A percentile compares a stretch with the other conserved stretches of the same genome.
These are phyloP conservation scores for Eristalis arbustorum DNA, from an alignment of 2,888 invertebrate species.

Conservation along the genomic window DNA sequence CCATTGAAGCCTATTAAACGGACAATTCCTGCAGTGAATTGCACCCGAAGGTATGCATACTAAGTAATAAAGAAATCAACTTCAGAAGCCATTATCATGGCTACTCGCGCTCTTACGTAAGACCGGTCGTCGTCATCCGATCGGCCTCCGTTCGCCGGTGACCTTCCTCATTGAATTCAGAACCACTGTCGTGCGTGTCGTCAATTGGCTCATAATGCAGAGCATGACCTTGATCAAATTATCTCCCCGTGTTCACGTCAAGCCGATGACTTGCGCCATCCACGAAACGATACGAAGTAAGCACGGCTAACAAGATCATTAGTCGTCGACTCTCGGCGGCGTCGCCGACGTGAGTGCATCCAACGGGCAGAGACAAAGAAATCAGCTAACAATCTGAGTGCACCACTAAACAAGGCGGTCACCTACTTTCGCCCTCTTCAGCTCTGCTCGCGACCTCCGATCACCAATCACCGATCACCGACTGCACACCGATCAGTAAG, in stretches of 20 bases:
- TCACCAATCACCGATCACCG: neutral
- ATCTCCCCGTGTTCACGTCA: constrained; percentile 33
- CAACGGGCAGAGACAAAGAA: constrained; percentile 24
- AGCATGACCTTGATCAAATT: constrained; percentile 63
- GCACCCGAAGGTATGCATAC: constrained; percentile 48
- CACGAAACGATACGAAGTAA: neutral
- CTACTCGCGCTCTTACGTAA: constrained; percentile 50
- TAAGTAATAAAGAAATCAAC: constrained; percentile 40
- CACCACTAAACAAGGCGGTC: constrained; percentile 58
- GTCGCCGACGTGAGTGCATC: constrained; percentile 13
- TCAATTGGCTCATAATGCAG: constrained; percentile 53
- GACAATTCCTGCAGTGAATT: constrained; percentile 36
- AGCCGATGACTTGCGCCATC: constrained; percentile 27
- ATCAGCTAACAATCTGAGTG: constrained; percentile 37
- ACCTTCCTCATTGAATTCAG: constrained; percentile 34
- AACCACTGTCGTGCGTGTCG: constrained; percentile 44
- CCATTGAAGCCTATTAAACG: constrained; percentile 41
- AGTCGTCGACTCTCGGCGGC: neutral
- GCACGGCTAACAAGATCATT: constrained; percentile 24
- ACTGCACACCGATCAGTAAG: neutral
- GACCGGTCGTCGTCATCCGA: constrained; percentile 10
- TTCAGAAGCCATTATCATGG: constrained; percentile 45
- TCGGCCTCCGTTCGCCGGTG: constrained; percentile 13
- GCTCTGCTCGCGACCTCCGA: neutral
- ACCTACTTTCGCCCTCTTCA: constrained; percentile 56